Evolutionary conservation across 2,888 invertebrate genomes (phyloP).

Genomic region (Euplexia lucipara): DNA sequence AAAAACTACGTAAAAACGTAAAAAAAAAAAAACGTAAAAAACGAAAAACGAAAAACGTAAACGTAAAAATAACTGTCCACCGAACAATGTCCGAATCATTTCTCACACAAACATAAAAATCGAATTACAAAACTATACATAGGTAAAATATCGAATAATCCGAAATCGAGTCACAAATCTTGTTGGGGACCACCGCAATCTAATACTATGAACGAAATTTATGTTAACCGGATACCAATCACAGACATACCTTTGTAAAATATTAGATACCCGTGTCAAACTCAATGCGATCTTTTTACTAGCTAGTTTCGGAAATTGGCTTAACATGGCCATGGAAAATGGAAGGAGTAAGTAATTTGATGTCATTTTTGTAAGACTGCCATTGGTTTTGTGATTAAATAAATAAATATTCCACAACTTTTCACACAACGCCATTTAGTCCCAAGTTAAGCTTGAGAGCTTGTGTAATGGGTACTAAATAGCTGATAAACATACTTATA

Average conservation of each 20-base stretch:
- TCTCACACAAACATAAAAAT: conserved; percentile 45
- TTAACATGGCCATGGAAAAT: conserved; percentile 48
- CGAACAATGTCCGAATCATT: conserved; percentile 21
- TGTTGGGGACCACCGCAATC: conserved; percentile 65
- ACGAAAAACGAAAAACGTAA: too few species aligned
- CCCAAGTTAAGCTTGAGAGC: too few species aligned
- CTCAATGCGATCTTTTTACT: conserved; percentile 65
- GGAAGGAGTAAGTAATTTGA: conserved; percentile 40
- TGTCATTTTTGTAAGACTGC: conserved; percentile 37
- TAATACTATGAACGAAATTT: conserved; percentile 66
- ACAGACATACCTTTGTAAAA: conserved; percentile 68
- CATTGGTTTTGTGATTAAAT: too few species aligned
- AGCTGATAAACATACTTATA: too few species aligned
- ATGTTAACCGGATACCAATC: conserved; percentile 73
- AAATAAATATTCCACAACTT: too few species aligned
- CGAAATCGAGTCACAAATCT: conserved; percentile 68
- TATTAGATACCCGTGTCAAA: conserved; percentile 70
- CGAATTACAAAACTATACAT: conserved; percentile 59
- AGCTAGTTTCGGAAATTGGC: conserved; percentile 64
- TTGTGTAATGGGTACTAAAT: too few species aligned
- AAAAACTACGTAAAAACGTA: too few species aligned
- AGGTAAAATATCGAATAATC: conserved; percentile 61
- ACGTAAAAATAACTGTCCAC: background rate
- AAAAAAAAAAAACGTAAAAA: too few species aligned
- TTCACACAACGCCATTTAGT: too few species aligned